phyloP scores from a whole-genome alignment of 2,113 vertebrate genomes.

The Bostrychus sinensis region DNA sequence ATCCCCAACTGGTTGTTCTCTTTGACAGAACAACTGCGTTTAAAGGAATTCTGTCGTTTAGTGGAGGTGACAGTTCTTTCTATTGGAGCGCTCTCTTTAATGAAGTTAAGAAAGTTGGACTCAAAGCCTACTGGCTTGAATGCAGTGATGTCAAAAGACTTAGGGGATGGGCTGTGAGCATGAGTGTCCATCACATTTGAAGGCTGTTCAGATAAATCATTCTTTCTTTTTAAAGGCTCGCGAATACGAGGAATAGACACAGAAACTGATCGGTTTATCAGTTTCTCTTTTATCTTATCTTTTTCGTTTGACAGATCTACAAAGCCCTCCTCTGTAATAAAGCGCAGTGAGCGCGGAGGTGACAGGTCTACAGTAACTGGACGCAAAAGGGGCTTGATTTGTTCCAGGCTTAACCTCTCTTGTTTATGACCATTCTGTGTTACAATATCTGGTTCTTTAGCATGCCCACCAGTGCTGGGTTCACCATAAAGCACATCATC shows the following conservation, averaged over 20 bases:
- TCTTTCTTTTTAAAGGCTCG: constrained; percentile 85
- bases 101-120: constrained; percentile 95
- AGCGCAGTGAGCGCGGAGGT: constrained; percentile 72
- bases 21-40: constrained; percentile 76
- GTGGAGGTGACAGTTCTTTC: constrained; percentile 71
- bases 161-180: constrained; percentile 54
- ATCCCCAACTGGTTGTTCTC: constrained; percentile 81
- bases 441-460: constrained; percentile 41
- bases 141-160: constrained; percentile 86
- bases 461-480: constrained; percentile 52
- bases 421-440: constrained; percentile 33
- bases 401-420: constrained; percentile 55
- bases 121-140: constrained; percentile 97
- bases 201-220: constrained; percentile 79
- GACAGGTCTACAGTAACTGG: constrained; percentile 77
- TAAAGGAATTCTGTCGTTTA: constrained; percentile 63
- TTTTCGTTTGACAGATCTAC: constrained; percentile 57
- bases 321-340: constrained; percentile 61
- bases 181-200: constrained; percentile 78
- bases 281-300: constrained; percentile 74
- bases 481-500: constrained; percentile 77
- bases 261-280: constrained; percentile 26
- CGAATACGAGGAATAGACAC: constrained; percentile 71
- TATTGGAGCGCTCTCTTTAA: constrained; percentile 85
- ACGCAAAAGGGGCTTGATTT: constrained; percentile 69